Conservation (phyloP, 2,113 vertebrate species). For the human (Homo sapiens) region GRCh38 chr15:98385501-98386000, state of each 20-base stretch:
- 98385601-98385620: background rate
- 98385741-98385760: background rate
- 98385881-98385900: background rate
- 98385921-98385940: background rate
- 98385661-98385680: background rate
- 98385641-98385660: background rate
- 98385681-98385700: background rate
- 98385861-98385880: background rate
- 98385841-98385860: background rate
- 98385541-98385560: background rate
- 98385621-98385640: background rate
- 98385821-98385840: background rate
- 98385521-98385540: background rate
- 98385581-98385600: background rate
- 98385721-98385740: background rate
- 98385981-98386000: background rate
- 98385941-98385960: background rate
- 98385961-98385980: accelerated
- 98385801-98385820: background rate
- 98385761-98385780: background rate
- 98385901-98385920: background rate
- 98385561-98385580: background rate
- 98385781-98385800: background rate
- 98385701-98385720: too few relatives aligned
- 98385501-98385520: background rate